A percentile compares a stretch with the other conserved stretches of the same genome.
Conservation (phyloP, 64 coral and sea anemone species). For the Platygyra sinensis region DNA sequence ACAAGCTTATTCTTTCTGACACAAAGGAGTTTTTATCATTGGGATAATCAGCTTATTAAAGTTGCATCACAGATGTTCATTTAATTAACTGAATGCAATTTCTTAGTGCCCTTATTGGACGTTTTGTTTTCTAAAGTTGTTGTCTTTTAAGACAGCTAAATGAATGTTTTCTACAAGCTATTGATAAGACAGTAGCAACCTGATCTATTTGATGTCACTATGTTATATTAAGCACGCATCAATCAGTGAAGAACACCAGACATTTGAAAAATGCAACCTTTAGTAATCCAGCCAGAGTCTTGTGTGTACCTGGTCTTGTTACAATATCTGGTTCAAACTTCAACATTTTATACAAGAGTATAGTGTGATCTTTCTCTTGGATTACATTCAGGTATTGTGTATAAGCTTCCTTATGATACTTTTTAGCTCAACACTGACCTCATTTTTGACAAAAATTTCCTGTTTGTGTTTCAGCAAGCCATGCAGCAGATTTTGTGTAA, state of each 20-base stretch:
- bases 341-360: background rate
- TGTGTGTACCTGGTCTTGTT: background rate
- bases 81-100: no score
- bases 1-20: no score
- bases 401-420: background rate
- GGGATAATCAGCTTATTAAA: no score
- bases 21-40: no score
- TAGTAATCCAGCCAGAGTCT: background rate
- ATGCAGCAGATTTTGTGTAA: background rate
- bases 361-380: background rate
- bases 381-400: conserved; percentile 12
- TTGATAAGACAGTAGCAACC: background rate
- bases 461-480: background rate
- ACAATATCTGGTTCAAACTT: background rate
- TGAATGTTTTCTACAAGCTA: background rate
- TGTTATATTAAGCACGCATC: conserved; percentile 2
- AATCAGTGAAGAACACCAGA: background rate
- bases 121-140: no score
- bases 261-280: conserved; percentile 14
- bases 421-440: background rate
- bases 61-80: no score
- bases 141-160: background rate
- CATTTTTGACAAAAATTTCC: background rate
- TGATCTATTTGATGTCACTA: conserved; percentile 16
- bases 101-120: no score